These are phyloP conservation scores for Catostomus latipinnis DNA, from an alignment of 2,797 vertebrate species.

Conservation along the genomic window DNA sequence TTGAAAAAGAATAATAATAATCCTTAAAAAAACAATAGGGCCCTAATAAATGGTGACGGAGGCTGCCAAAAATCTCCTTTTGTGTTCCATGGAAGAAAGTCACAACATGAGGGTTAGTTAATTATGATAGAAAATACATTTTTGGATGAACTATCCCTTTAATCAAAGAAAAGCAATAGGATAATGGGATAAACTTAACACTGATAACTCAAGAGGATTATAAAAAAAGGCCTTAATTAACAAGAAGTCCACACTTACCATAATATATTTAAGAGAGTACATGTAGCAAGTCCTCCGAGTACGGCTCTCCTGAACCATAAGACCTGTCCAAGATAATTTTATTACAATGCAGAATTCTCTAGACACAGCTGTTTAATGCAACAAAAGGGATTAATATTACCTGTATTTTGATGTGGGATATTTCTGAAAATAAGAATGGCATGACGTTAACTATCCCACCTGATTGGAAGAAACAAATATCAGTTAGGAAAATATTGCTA, in stretches of 20 bases:
- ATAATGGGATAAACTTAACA: neutral
- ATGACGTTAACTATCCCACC: conserved; percentile 80
- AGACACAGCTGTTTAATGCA: neutral
- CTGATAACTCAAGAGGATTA: neutral
- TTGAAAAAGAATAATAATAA: too few species aligned
- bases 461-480: conserved; percentile 57
- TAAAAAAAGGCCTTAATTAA: neutral
- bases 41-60: neutral
- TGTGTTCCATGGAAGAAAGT: neutral
- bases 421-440: conserved; percentile 77
- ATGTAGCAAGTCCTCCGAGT: conserved; percentile 73
- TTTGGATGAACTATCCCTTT: neutral
- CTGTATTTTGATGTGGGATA: conserved; percentile 75
- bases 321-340: conserved; percentile 64
- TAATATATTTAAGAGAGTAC: conserved; percentile 74
- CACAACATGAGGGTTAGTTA: neutral
- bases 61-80: neutral
- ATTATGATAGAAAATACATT: neutral
- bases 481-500: conserved; percentile 9
- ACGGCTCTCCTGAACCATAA: conserved; percentile 76
- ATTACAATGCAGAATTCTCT: neutral
- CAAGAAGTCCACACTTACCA: conserved; percentile 67
- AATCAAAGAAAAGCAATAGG: neutral
- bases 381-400: conserved; percentile 55
- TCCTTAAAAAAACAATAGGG: too few species aligned